Evolutionary conservation across 2,888 invertebrate genomes (phyloP).

Genomic region (Gymnosoma rotundatum): DNA sequence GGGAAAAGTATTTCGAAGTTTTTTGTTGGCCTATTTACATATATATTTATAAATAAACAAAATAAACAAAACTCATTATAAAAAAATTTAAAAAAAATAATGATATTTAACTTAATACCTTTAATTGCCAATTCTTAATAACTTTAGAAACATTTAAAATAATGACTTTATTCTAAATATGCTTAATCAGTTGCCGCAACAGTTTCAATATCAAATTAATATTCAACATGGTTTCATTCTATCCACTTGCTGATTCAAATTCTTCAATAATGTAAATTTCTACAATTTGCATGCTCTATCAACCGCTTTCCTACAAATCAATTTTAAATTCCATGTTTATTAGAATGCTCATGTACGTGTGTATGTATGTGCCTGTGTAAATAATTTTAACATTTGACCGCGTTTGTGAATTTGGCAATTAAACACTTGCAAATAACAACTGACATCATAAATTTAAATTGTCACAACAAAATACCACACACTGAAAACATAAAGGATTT

Average conservation of each 20-base stretch:
- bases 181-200: too few species aligned
- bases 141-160: too few species aligned
- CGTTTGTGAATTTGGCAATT: conserved; percentile 58
- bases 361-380: neutral
- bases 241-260: neutral
- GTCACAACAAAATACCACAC: conserved; percentile 46
- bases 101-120: too few species aligned
- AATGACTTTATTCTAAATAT: too few species aligned
- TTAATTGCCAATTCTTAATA: too few species aligned
- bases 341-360: neutral
- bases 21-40: too few species aligned
- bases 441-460: conserved; percentile 51
- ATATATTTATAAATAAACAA: too few species aligned
- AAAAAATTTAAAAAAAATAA: too few species aligned
- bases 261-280: conserved; percentile 2
- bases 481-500: conserved; percentile 44
- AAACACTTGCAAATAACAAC: conserved; percentile 58
- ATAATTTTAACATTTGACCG: conserved; percentile 60
- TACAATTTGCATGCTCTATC: neutral
- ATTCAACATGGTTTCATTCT: too few species aligned
- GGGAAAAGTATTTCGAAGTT: too few species aligned
- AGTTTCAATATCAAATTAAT: too few species aligned
- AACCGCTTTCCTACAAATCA: conserved; percentile 26
- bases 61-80: too few species aligned
- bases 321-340: conserved; percentile 3